These are phyloP conservation scores for Drosophila pruinosa DNA, from an alignment of 1,140 invertebrate genomes.

Conservation along the genomic window DNA sequence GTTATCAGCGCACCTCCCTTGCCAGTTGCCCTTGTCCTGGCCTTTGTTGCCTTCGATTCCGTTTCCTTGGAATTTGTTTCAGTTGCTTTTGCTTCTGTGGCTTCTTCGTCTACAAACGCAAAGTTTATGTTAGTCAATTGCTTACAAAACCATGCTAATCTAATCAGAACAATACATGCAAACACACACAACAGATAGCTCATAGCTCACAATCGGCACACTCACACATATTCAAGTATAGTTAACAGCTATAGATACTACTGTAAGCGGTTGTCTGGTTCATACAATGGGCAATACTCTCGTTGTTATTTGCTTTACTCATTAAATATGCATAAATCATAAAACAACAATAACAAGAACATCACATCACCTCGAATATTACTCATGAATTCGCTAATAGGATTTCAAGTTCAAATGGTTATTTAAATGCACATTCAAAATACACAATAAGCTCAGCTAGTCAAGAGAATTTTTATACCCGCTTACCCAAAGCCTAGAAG, in stretches of 20 bases:
- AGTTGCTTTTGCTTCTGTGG: conserved; percentile 20
- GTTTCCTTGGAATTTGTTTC: conserved; percentile 39
- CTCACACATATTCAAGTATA: neutral
- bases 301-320: conserved; percentile 18
- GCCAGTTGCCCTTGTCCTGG: conserved; percentile 28
- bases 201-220: neutral
- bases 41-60: conserved; percentile 10
- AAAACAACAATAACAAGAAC: conserved; percentile 6
- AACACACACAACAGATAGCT: conserved; percentile 3
- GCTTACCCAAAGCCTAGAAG: no score
- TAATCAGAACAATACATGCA: conserved; percentile 35
- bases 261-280: conserved; percentile 2
- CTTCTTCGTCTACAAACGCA: conserved; percentile 65
- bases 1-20: conserved; percentile 55
- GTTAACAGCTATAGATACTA: conserved; percentile 1
- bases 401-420: conserved; percentile 50
- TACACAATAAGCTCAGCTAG: neutral
- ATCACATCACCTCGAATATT: neutral
- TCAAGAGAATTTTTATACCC: no score
- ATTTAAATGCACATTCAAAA: conserved; percentile 16
- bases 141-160: conserved; percentile 29
- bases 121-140: conserved; percentile 16
- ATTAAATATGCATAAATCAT: conserved; percentile 34
- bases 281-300: conserved; percentile 10
- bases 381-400: conserved; percentile 37